These are phyloP conservation scores for Lota lota DNA, from an alignment of 2,113 vertebrate species.

Conservation along the genomic window DNA sequence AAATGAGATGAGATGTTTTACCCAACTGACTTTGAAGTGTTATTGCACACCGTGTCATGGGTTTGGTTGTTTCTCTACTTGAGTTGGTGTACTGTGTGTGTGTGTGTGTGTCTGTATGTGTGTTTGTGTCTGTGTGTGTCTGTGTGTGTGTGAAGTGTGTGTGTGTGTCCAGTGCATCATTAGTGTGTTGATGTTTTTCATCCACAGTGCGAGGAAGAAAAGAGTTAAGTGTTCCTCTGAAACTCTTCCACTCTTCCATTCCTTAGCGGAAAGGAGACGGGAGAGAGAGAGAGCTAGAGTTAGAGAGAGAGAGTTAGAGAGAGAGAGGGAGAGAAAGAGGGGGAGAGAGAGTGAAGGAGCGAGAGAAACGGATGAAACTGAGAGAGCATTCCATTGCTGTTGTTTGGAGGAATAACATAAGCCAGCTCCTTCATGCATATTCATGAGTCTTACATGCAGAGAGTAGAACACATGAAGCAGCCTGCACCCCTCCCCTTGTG, in stretches of 20 bases:
- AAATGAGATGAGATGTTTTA: conserved; percentile 41
- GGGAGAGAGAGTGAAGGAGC: conserved; percentile 11
- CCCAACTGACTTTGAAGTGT: conserved; percentile 19
- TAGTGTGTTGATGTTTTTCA: conserved; percentile 72
- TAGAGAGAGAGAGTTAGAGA: too few species aligned
- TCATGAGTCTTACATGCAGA: conserved; percentile 44
- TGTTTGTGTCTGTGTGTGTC: background rate
- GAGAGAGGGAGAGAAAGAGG: conserved; percentile 16
- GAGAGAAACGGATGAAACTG: conserved; percentile 45
- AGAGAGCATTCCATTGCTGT: conserved; percentile 48
- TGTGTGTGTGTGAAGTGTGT: conserved; percentile 5
- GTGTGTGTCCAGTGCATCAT: conserved; percentile 57
- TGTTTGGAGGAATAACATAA: conserved; percentile 66
- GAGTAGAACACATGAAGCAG: background rate
- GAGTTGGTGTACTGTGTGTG: conserved; percentile 10
- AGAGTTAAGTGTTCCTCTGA: conserved; percentile 50
- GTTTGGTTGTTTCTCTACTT: conserved; percentile 19
- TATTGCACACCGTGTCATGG: conserved; percentile 30
- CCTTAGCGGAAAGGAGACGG: background rate
- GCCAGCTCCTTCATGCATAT: conserved; percentile 76
- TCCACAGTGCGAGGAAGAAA: conserved; percentile 50
- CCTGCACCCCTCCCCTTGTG: background rate
- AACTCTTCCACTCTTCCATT: conserved; percentile 42
- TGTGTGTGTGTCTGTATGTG: conserved; percentile 26
- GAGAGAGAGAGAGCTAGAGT: too few species aligned